Evolutionary conservation across 30 jellyfish, hydroid and myxozoan species (phyloP), one percentile per base, ranked within the genome.

Genomic region (Cassiopea andromeda): DNA sequence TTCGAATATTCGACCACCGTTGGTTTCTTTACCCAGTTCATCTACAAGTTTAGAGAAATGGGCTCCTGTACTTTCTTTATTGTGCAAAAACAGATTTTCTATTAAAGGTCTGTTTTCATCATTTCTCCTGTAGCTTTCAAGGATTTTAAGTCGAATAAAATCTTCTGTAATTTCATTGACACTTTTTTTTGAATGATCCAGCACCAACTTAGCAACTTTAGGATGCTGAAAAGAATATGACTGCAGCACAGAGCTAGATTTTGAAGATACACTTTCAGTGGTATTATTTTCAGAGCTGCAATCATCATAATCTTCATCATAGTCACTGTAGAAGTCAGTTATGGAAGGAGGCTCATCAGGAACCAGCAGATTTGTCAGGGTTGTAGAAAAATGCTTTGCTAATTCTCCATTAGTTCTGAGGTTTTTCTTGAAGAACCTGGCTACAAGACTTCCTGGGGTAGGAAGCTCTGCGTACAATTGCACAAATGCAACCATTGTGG

Each of bases 151-250:
- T 44, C 44, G 12, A 1, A 86, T 58, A 69, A 86, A 75, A 47
- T 77, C 79, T 18, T 59, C 43, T 7, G 93, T 69, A 9, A 86
- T 86, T n/a, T 74, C 84, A 46, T 75, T 89, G 45, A 86, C 18
- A 61, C 76, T 46, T 46, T 83, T 49, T 57, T 78, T 60, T 38
- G 93, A 86, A 57, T 86, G 93, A 7, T 27, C 78, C 17, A 75
- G 47, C 43, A 86, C 89, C 17, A 46, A 13, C 10, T 86, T 54
- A 19, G 93, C 93, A 60, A 86, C 50, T 2, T 43, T 75, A n/a
- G 15, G 83, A 57, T 86, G 93, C 74, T 86, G 93, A 76, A 86
- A 86, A 10, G 93, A 48, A 46, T 86, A 86, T 60, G 69, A 76
- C 60, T 76, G 50, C n/a, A 86, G 44, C 2, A 67, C 66, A 50